Conservation (phyloP, 2,888 invertebrate species). For the Trachelus stipa region DNA sequence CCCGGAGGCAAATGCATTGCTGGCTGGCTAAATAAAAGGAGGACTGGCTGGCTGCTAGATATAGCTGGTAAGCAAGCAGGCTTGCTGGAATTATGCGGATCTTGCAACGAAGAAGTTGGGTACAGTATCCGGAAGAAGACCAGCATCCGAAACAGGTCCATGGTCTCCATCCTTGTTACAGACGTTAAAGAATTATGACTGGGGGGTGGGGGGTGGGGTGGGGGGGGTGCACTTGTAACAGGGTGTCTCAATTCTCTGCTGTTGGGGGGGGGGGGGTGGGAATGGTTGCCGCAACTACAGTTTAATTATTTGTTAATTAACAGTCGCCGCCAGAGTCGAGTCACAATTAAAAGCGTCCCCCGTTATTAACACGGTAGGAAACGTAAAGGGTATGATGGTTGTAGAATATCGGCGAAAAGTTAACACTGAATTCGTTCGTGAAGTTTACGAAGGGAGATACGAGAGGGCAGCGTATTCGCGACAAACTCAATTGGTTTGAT, state of each 20-base stretch:
- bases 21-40: neutral
- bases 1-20: neutral
- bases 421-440: neutral
- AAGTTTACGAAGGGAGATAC: neutral
- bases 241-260: neutral
- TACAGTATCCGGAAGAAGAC: neutral
- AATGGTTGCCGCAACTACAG: neutral
- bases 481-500: neutral
- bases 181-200: neutral
- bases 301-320: constrained; percentile 8
- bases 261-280: neutral
- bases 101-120: neutral
- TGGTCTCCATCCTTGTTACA: neutral
- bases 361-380: neutral
- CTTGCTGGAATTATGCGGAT: neutral
- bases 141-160: neutral
- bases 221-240: neutral
- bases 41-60: neutral
- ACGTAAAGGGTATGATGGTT: neutral
- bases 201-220: no score
- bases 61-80: neutral
- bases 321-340: neutral
- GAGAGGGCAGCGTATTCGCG: neutral
- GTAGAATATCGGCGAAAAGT: neutral
- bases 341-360: neutral